These are phyloP conservation scores for Tipula helvola DNA, from an alignment of 2,888 invertebrate species.

Conservation along the genomic window DNA sequence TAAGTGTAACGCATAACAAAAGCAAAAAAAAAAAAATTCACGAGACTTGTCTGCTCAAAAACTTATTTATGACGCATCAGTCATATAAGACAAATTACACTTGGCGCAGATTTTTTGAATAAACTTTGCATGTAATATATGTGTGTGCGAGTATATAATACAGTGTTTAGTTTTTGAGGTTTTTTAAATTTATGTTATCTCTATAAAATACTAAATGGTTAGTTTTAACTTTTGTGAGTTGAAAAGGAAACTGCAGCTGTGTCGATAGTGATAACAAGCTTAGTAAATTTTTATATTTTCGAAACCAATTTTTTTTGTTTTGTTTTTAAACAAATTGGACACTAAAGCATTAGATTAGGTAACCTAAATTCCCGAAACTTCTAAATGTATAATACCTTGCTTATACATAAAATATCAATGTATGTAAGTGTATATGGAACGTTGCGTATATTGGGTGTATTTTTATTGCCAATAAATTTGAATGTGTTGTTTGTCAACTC, in stretches of 20 bases:
- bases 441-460: neutral
- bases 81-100: neutral
- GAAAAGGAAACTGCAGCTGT: neutral
- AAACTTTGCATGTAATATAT: neutral
- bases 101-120: neutral
- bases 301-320: neutral
- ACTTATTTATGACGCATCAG: neutral
- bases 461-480: neutral
- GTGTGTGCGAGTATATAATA: neutral
- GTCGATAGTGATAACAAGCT: neutral
- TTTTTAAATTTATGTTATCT: neutral
- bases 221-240: neutral
- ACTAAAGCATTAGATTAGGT: neutral
- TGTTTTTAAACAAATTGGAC: neutral
- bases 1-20: neutral
- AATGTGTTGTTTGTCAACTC: neutral
- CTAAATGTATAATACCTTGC: neutral
- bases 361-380: neutral
- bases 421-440: neutral
- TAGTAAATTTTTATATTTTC: neutral
- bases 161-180: neutral
- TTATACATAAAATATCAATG: neutral
- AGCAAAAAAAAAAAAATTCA: neutral
- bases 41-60: neutral
- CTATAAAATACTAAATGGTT: neutral